Evolutionary conservation across 1,140 invertebrate genomes (phyloP), one percentile per base, ranked within the genome.

Genomic region (Caenorhabditis briggsae): DNA sequence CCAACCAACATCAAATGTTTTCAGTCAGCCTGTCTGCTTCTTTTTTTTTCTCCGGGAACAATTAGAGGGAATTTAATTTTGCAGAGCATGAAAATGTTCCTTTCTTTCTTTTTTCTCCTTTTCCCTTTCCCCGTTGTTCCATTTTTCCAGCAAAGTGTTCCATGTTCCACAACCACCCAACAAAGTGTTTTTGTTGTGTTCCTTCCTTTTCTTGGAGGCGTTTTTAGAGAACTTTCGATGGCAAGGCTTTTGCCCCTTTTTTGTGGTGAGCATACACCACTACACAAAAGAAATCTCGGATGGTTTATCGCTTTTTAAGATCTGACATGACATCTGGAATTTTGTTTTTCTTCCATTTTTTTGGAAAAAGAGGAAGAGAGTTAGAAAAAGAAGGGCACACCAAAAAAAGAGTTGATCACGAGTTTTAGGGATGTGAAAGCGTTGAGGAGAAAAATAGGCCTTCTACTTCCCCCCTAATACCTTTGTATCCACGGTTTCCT

Each of bases 281-380:
- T 23, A 61, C 9, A 64, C 20, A 64, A 25, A 33, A 64, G 23
- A 64, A 64, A 64, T 64, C 59, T 64, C 25, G 9, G 12, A 33
- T 33, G 59, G 25, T 64, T 64, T 64, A 64, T 64, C 25, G 59
- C 59, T 64, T 64, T 64, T 64, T 12, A 8, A n/a, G 56, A 58
- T 58, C 56, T 58, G 56, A 53, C 50, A 53, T 53, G 9, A 12
- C 50, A 16, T 16, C 50, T 53, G 56, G 25, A 64, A 64, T 64
- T 16, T 33, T 9, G 25, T 25, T 64, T 64, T 33, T 20, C n/a
- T 58, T 20, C 18, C 12, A 12, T 20, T 58, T 58, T 50, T 33
- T 33, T 33, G 33, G 33, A 33, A 33, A 33, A 33, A 33, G 33
- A 33, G 33, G 33, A 33, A 33, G 33, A 33, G 33, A 33, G 33